Conservation (phyloP, 2,113 vertebrate species). For the Protobothrops mucrosquamatus region DNA sequence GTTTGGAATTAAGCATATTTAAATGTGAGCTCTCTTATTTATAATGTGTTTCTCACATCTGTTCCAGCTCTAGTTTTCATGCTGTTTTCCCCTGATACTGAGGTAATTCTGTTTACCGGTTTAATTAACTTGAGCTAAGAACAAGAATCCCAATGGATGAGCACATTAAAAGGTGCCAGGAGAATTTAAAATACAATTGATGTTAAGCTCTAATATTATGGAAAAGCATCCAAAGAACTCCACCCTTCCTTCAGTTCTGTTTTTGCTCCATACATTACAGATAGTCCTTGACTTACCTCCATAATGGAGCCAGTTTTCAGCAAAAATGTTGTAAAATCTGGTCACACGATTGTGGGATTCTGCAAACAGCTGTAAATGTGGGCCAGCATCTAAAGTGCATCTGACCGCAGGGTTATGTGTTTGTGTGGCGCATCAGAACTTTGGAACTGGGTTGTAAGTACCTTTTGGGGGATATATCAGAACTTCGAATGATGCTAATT, state of each 20-base stretch:
- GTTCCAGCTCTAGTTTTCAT: background rate
- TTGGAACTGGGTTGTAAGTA: background rate
- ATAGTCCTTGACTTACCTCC: background rate
- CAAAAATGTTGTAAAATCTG: background rate
- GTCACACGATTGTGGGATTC: background rate
- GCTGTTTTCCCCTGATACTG: background rate
- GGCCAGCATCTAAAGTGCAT: background rate
- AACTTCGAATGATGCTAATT: background rate
- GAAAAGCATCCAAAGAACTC: background rate
- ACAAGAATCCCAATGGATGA: background rate
- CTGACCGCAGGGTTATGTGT: background rate
- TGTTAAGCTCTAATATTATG: background rate
- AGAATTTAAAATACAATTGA: background rate
- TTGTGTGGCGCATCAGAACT: background rate
- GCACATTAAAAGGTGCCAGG: background rate
- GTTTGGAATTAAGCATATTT: background rate
- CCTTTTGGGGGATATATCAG: background rate
- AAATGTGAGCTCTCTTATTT: background rate
- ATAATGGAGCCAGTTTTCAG: background rate
- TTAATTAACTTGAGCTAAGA: background rate
- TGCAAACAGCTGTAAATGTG: background rate
- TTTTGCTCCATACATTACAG: background rate
- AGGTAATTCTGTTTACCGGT: slow-evolving; percentile 20
- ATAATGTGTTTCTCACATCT: background rate
- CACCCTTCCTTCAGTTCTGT: background rate